Conservation (phyloP, 2,113 vertebrate genomes). For the Corythornis madagascariensis region DNA sequence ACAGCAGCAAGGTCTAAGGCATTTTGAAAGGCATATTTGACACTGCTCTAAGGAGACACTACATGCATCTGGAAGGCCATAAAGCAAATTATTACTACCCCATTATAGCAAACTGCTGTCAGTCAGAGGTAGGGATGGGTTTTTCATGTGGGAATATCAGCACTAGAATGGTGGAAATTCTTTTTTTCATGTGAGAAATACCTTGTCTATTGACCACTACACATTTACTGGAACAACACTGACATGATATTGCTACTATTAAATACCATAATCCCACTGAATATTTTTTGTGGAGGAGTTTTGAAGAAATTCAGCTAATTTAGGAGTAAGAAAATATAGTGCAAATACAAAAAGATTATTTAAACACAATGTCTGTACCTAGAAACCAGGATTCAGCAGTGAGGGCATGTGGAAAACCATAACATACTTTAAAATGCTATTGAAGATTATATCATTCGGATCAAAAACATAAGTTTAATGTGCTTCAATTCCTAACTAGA, state of each 20-base stretch:
- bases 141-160: not conserved
- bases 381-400: not conserved
- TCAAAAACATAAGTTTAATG: not conserved
- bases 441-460: not conserved
- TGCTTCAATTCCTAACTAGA: not conserved
- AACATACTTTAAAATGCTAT: not conserved
- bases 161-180: not conserved
- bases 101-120: too few species aligned
- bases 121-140: not conserved
- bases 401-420: not conserved
- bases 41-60: not conserved
- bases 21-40: not conserved
- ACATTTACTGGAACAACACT: not conserved
- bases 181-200: not conserved
- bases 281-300: not conserved
- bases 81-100: not conserved
- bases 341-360: not conserved
- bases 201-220: not conserved
- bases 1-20: not conserved
- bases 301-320: not conserved
- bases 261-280: not conserved
- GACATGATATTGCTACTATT: not conserved
- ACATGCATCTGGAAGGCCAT: not conserved
- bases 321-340: not conserved
- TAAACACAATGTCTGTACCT: not conserved